These are phyloP conservation scores for Petroica traversi DNA, from an alignment of 2,113 vertebrate genomes.

Conservation along the genomic window DNA sequence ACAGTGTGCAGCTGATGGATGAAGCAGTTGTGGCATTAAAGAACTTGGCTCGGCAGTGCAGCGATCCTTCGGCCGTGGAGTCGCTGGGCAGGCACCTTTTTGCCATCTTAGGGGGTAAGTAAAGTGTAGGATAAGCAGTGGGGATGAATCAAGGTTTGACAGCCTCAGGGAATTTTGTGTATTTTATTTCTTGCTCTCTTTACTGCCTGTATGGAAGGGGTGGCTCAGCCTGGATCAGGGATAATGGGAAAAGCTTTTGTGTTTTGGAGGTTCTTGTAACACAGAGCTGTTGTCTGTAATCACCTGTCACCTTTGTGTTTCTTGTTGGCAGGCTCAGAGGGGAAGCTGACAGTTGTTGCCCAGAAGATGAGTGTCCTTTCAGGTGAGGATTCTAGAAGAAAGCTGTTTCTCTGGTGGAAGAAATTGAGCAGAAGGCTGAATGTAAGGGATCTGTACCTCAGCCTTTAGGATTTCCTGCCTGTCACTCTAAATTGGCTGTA, in stretches of 20 bases:
- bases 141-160: neutral
- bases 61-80: constrained; percentile 84
- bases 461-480: neutral
- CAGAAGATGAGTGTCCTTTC: constrained; percentile 97
- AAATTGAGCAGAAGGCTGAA: neutral
- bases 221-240: neutral
- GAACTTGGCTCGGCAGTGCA: constrained; percentile 92
- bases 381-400: constrained; percentile 73
- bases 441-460: neutral
- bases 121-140: neutral
- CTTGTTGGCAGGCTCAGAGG: constrained; percentile 87
- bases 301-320: neutral
- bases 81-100: constrained; percentile 88
- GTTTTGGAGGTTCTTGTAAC: neutral
- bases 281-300: neutral
- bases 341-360: constrained; percentile 90
- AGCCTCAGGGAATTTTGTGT: neutral
- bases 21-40: constrained; percentile 88
- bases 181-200: neutral
- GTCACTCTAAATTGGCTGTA: neutral
- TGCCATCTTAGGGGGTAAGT: constrained; percentile 89
- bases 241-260: neutral
- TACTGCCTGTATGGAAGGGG: neutral
- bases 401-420: neutral
- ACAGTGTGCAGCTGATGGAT: constrained; percentile 90